Base-by-base conservation (phyloP, 2,888 invertebrate species). In the Leucozona laternaria region DNA sequence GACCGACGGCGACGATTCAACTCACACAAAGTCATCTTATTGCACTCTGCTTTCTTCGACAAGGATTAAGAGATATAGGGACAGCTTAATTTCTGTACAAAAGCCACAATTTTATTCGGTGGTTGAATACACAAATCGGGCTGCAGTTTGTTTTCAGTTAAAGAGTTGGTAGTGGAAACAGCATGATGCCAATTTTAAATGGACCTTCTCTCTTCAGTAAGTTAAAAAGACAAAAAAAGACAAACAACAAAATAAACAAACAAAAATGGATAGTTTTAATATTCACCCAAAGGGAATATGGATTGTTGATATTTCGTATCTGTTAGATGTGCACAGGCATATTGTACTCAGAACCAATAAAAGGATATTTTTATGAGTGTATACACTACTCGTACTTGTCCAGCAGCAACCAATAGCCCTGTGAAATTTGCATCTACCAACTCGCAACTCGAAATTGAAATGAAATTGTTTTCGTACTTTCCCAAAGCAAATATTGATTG, bases 401-500 rank as follows among this genome's bases (percentile, higher is more conserved):
- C 53, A 53, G 8, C 53, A 53, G 8, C 25, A 25, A 71, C 34
- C 31, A 45, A 53, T n/a, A 53, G 25, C 6, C 25, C 7, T 50
- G 31, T 22, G 55, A 25, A 25, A 62, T 55, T 11, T 20, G 40
- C 17, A 22, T 22, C 22, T 22, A 10, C 6, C 57, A 31, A 11
- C 40, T 22, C 17, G 7, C 57, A 31, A 11, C 40, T 45, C 28
- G 5, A 43, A 68, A 78, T 43, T 45, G 73, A 62, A 73, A 79
- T 79, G 37, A 62, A 73, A 79, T 79, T 60, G 68, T 62, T 48
- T 48, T 53, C 68, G 55, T 55, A 37, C 22, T 40, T 17, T 71
- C 45, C 10, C 13, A 50, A 15, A 64, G 55, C 60, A 73, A 83
- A 84, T 79, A 79, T 84, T 79, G 68, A 71, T 71, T 58, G 53